phyloP scores from a whole-genome alignment of 2,797 vertebrate species.

The Periparus ater region DNA sequence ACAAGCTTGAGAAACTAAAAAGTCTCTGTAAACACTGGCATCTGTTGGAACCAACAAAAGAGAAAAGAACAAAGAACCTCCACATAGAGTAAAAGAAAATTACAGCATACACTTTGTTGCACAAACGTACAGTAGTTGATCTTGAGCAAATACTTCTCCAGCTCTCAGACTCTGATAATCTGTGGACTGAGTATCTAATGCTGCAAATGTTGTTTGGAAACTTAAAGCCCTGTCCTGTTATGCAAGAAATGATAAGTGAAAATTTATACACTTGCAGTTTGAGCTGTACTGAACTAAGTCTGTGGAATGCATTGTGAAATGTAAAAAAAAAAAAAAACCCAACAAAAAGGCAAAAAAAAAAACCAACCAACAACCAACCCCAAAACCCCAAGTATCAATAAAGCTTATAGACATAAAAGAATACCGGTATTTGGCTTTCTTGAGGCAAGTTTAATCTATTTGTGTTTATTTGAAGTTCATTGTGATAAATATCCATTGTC shows the following conservation, averaged over 20 bases:
- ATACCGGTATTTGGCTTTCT: slow-evolving; percentile 31
- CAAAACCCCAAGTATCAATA: slow-evolving; percentile 87
- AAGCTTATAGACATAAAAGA: slow-evolving; percentile 91
- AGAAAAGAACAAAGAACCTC: slow-evolving; percentile 63
- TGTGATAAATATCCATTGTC: neutral
- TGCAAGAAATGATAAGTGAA: slow-evolving; percentile 89
- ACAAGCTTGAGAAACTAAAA: slow-evolving; percentile 83
- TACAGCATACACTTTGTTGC: slow-evolving; percentile 77
- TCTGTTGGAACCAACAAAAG: slow-evolving; percentile 70
- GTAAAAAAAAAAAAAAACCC: slow-evolving; percentile 75
- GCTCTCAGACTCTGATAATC: slow-evolving; percentile 80
- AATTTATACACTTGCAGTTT: slow-evolving; percentile 88
- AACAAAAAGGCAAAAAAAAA: neutral
- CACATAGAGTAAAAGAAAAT: slow-evolving; percentile 45
- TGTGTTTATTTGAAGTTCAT: slow-evolving; percentile 9
- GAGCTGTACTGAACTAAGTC: slow-evolving; percentile 87
- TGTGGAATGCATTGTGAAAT: slow-evolving; percentile 99
- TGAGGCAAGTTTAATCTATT: slow-evolving; percentile 6
- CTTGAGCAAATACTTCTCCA: slow-evolving; percentile 81
- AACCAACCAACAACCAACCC: slow-evolving; percentile 31
- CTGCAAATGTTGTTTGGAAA: slow-evolving; percentile 86
- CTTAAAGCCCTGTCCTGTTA: slow-evolving; percentile 88
- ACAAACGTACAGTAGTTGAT: slow-evolving; percentile 78
- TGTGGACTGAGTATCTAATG: slow-evolving; percentile 86
- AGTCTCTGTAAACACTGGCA: slow-evolving; percentile 84